Base-by-base conservation (phyloP, 92 coral and sea anemone genomes). In the Isaurus tuberculatus region DNA sequence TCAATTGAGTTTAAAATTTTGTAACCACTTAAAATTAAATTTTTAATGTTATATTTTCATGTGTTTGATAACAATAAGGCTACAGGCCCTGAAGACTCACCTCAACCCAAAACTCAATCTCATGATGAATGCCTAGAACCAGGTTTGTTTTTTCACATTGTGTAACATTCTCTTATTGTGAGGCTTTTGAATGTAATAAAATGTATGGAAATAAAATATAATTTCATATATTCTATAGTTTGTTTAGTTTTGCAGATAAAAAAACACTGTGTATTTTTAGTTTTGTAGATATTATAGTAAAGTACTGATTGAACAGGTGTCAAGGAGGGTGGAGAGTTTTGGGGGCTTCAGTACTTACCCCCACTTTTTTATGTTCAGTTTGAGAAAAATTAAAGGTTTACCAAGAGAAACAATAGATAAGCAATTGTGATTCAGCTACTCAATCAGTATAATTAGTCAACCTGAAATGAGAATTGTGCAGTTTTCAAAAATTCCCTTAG, bases 121-220 rank as follows among this genome's bases (percentile, higher is more conserved):
- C 20, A 17, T 16, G 78, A 72, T 13, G 25, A 10, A 25, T 6
- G 32, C 34, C 4, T 72, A 4, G 19, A 46, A 30, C 78, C 25
- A 72, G 61, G 78, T 72, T 25, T 28, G 78, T 72, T 44, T 15
- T 34, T 70, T 43, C 23, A 7, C 29, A 26, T 63, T 63, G 34
- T 63, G 10, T 26, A 0, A 13, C 19, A 8, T 2, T 17, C 16
- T 9, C 17, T 13, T 4, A 13, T 63, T 63, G 34, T 26, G 33
- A 63, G 34, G 27, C 8, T n/a, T 19, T 29, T 27, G 34, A 27
- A 10, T 17, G 63, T 55, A n/a, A 22, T 55, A 3, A 9, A 19
- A 19, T 26, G 0, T 26, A 0, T 63, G 32, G 33, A 26, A 25
- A 27, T 8, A 7, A 28, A 7, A 11, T 8, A 10, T 63, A 25